Percentiles rank a stretch among this genome's conserved stretches.
phyloP scores from a whole-genome alignment of 2,113 vertebrate genomes.

The Rhinolophus sinicus region DNA sequence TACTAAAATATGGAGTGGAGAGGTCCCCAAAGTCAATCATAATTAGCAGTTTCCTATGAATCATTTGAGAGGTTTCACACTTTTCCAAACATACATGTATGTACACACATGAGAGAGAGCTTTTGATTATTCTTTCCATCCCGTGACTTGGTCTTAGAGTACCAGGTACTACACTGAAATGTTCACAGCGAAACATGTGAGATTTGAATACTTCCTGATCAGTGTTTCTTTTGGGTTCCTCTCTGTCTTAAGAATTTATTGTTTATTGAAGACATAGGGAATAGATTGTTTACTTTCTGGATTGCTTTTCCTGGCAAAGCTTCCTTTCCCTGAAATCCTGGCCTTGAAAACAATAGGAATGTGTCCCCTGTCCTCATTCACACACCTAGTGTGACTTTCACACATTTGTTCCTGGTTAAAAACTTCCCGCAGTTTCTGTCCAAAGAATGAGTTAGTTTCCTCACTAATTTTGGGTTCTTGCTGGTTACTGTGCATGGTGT shows the following conservation, averaged over 20 bases:
- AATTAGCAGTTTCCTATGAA: neutral
- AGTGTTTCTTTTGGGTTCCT: neutral
- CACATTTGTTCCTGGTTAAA: neutral
- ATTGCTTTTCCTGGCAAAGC: slow-evolving; percentile 11
- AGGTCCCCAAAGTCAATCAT: neutral
- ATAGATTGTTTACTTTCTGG: slow-evolving; percentile 32
- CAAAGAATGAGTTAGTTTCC: neutral
- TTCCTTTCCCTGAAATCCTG: slow-evolving; percentile 40
- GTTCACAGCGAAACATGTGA: neutral
- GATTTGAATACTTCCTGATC: neutral
- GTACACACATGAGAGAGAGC: neutral
- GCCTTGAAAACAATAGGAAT: slow-evolving; percentile 11
- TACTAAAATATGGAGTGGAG: neutral
- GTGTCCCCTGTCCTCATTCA: slow-evolving; percentile 15
- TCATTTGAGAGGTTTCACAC: slow-evolving; percentile 23
- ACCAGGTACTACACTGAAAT: neutral
- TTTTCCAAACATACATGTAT: neutral
- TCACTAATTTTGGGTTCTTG: neutral
- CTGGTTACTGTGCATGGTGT: neutral
- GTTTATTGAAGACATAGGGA: neutral
- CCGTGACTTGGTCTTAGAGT: slow-evolving; percentile 29
- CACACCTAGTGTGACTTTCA: slow-evolving; percentile 29
- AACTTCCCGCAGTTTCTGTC: neutral
- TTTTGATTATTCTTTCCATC: slow-evolving; percentile 29
- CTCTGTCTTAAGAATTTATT: slow-evolving; percentile 21